A percentile compares a stretch with the other conserved stretches of the same genome.
These are phyloP conservation scores for Presbytis comata DNA, from an alignment of 2,797 vertebrate genomes.

Conservation along the genomic window DNA sequence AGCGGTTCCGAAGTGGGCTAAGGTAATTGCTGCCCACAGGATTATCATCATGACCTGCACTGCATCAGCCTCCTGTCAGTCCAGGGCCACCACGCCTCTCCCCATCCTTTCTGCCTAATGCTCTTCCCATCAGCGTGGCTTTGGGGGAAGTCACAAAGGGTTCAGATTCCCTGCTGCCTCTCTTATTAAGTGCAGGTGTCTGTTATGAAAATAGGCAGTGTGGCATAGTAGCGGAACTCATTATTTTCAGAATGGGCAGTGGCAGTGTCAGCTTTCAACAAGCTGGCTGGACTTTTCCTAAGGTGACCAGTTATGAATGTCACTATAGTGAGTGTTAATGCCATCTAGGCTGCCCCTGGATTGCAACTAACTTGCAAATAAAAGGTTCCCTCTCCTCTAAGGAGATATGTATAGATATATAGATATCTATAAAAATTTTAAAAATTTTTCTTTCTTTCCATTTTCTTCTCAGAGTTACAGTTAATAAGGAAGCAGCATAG, in stretches of 20 bases:
- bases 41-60: not conserved
- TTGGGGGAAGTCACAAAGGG: conserved; percentile 8
- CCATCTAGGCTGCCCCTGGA: not conserved
- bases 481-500: not conserved
- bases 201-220: not conserved
- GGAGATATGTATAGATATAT: not conserved
- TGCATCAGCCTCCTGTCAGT: too few relatives aligned
- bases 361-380: not conserved
- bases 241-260: conserved; percentile 13
- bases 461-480: conserved; percentile 16
- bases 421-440: not conserved
- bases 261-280: not conserved
- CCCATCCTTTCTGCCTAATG: not conserved
- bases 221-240: not conserved
- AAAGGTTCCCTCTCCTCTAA: not conserved
- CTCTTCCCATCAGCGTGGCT: not conserved
- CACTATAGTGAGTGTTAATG: accelerated
- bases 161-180: not conserved
- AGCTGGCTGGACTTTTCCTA: not conserved
- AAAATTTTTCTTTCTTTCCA: not conserved
- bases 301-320: not conserved
- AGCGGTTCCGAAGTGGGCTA: not conserved
- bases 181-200: conserved; percentile 13
- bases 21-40: not conserved
- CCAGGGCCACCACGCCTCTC: not conserved